Percentiles rank a stretch among this genome's conserved stretches.
Evolutionary conservation across 1,140 invertebrate genomes (phyloP).

Genomic region (Telenomus remus): DNA sequence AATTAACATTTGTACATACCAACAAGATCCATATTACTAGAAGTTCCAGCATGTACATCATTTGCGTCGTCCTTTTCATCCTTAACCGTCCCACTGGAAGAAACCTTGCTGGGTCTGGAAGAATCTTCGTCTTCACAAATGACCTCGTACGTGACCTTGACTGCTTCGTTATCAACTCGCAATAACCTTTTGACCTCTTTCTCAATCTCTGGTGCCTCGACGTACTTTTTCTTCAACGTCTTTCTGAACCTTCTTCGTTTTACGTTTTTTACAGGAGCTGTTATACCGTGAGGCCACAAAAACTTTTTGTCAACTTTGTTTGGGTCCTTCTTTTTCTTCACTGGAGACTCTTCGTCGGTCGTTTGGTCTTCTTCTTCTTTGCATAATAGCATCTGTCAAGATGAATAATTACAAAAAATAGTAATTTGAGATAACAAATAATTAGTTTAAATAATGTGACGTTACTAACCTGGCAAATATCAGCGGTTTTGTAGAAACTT

Average conservation of each 20-base stretch:
- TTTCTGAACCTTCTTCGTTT: slow-evolving; percentile 94
- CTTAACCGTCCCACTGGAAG: slow-evolving; percentile 77
- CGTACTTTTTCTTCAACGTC: slow-evolving; percentile 96
- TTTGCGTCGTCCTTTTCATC: slow-evolving; percentile 75
- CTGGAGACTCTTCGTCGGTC: slow-evolving; percentile 86
- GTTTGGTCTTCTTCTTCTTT: slow-evolving; percentile 89
- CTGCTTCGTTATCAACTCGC: slow-evolving; percentile 93
- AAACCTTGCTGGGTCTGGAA: slow-evolving; percentile 76
- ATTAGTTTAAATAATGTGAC: background rate
- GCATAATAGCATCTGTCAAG: slow-evolving; percentile 85
- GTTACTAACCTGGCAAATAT: slow-evolving; percentile 88
- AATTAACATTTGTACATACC: slow-evolving; percentile 64
- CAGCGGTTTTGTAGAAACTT: slow-evolving; percentile 97
- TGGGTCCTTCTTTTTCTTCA: slow-evolving; percentile 92
- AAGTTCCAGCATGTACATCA: slow-evolving; percentile 68
- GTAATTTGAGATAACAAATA: too few relatives aligned
- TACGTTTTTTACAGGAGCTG: slow-evolving; percentile 96
- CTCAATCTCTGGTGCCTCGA: slow-evolving; percentile 98
- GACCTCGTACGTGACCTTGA: slow-evolving; percentile 93
- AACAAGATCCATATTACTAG: slow-evolving; percentile 74
- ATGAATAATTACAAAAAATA: slow-evolving; percentile 15
- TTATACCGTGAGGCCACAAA: slow-evolving; percentile 94
- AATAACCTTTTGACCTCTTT: slow-evolving; percentile 96
- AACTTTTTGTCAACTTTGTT: slow-evolving; percentile 96
- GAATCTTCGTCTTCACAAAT: slow-evolving; percentile 92